Base-by-base conservation (phyloP, 2,888 invertebrate genomes). In the Ischnura elegans region DNA sequence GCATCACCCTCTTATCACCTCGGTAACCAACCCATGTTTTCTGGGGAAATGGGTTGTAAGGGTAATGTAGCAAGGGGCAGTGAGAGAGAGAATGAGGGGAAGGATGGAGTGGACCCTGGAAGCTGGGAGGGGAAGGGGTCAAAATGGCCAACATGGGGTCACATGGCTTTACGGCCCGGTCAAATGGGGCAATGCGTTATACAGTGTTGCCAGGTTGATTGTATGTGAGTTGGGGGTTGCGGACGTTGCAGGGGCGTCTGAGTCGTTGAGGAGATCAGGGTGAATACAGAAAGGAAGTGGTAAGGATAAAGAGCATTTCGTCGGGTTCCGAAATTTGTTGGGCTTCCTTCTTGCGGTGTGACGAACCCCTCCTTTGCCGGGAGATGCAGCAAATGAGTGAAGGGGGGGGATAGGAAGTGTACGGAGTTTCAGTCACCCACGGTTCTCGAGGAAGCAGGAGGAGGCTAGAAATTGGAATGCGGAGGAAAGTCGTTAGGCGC, bases 11-110 rank as follows among this genome's bases (percentile, higher is more conserved):
- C n/a, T 76, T 76, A 76, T 76, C 76, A 76, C 76, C 36, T 36
- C n/a, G 76, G 76, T 76, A 76, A 76, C 76, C 76, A 76, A 29
- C 76, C 36, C 76, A 76, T 76, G 76, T 76, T 76, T 29, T 76
- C 76, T 36, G 76, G 29, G 36, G 76, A 76, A 76, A 76, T 76
- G 36, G 76, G 76, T 76, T 29, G 29, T 76, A 76, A 36, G 76
- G 29, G 76, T 76, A 76, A 36, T 76, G 36, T 36, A 13, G 76
- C 76, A 16, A 76, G 76, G n/a, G 25, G 61, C 4, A 47, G 47
- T 10, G 61, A 61, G 61, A 36, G 76, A 16, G 16, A n/a, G 16
- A 3, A 19, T 5, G 2, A 2, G 2, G 51, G 76, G 36, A 36
- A 36, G 2, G 61, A 61, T 21, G 61, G 16, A 61, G 16, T 5